These are phyloP conservation scores for Molossus alvarezi DNA, from an alignment of 2,797 vertebrate species.

Conservation along the genomic window DNA sequence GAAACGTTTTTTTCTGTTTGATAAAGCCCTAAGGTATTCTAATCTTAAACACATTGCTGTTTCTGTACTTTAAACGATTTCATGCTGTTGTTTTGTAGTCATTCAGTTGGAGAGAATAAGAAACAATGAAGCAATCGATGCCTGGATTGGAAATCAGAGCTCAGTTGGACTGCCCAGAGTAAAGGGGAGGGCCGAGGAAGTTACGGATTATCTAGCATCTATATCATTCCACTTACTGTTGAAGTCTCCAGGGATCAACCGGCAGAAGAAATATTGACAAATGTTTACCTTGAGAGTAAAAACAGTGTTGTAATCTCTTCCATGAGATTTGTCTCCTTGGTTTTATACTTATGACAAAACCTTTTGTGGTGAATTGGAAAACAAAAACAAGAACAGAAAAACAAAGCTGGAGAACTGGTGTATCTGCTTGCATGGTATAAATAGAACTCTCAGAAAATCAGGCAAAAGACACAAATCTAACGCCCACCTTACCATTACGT, in stretches of 20 bases:
- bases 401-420: neutral
- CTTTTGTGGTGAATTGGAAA: neutral
- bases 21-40: constrained; percentile 80
- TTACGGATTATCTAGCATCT: neutral
- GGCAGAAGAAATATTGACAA: neutral
- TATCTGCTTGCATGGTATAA: neutral
- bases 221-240: neutral
- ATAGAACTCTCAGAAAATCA: neutral
- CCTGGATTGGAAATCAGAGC: neutral
- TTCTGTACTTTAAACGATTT: constrained; percentile 75
- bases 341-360: neutral
- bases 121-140: neutral
- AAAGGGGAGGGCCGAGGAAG: neutral
- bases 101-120: neutral
- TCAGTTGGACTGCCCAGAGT: neutral
- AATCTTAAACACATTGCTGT: constrained; percentile 63
- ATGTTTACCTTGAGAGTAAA: constrained; percentile 15
- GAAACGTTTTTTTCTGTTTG: constrained; percentile 38
- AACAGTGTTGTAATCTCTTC: neutral
- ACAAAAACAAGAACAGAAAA: neutral
- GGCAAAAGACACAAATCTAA: neutral
- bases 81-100: neutral
- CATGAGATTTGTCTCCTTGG: neutral
- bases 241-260: neutral
- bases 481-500: constrained; percentile 1